These are phyloP conservation scores for Eleginops maclovinus DNA, from an alignment of 2,113 vertebrate genomes.

Conservation along the genomic window DNA sequence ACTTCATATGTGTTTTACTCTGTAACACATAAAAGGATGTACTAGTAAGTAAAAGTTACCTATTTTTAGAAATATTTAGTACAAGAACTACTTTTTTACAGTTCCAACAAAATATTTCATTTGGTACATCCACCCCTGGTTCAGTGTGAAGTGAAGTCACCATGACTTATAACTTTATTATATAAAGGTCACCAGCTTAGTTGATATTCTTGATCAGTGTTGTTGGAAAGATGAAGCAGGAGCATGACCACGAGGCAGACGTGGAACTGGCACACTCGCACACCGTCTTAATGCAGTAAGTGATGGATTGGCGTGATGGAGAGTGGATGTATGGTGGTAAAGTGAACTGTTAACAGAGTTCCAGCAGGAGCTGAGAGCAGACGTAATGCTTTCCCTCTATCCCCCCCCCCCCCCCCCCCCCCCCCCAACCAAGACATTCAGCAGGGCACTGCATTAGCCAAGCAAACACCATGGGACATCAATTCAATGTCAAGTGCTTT, in stretches of 20 bases:
- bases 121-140: neutral
- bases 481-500: constrained; percentile 57
- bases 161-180: neutral
- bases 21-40: neutral
- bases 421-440: too few species aligned
- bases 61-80: neutral
- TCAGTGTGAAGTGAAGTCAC: neutral
- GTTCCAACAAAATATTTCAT: neutral
- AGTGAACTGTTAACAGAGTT: constrained; percentile 27
- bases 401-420: neutral
- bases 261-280: neutral
- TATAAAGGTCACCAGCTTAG: neutral
- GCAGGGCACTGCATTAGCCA: constrained; percentile 45
- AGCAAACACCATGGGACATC: constrained; percentile 49
- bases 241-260: neutral
- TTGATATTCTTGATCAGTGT: neutral
- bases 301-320: constrained; percentile 1
- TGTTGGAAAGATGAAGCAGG: neutral
- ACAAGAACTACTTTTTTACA: neutral
- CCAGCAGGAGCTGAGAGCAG: constrained; percentile 26
- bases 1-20: neutral
- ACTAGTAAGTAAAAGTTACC: neutral
- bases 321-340: constrained; percentile 6
- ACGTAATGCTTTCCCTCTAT: constrained; percentile 5
- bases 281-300: constrained; percentile 3